Percentiles rank a stretch among this genome's conserved stretches.
Evolutionary conservation across 2,888 invertebrate genomes (phyloP).

Genomic region (Agrypnus murinus): DNA sequence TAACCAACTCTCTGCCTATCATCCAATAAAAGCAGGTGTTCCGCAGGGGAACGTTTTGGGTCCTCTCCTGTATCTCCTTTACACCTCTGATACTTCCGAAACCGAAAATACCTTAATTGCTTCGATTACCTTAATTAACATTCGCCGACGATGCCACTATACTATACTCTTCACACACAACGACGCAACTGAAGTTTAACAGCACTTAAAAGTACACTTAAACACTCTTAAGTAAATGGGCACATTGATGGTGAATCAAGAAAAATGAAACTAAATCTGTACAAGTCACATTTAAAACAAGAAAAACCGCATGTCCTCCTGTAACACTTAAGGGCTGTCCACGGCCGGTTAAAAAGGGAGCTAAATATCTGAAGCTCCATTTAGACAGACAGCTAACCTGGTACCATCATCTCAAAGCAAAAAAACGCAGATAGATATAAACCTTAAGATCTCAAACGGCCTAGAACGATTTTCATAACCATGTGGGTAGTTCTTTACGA

Average conservation of each 20-base stretch:
- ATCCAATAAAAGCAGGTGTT: too few species aligned
- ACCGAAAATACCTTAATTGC: too few species aligned
- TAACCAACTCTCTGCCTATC: too few species aligned
- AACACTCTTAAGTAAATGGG: neutral
- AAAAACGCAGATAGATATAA: conserved; percentile 13
- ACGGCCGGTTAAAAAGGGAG: neutral
- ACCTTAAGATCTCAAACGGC: too few species aligned
- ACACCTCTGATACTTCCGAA: too few species aligned
- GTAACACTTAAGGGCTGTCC: conserved; percentile 1
- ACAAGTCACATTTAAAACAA: neutral
- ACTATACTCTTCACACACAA: conserved; percentile 1
- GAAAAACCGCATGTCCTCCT: neutral
- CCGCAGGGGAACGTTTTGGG: too few species aligned
- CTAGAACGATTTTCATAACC: too few species aligned
- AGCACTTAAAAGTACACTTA: conserved; percentile 14
- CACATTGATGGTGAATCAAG: neutral
- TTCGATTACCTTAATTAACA: too few species aligned
- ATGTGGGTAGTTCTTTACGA: too few species aligned
- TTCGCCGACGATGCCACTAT: too few species aligned
- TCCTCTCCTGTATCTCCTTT: too few species aligned
- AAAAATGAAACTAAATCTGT: too few species aligned
- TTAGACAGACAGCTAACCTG: conserved; percentile 21
- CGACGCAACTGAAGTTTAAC: conserved; percentile 16
- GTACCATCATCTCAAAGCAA: conserved; percentile 20
- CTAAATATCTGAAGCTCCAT: neutral